Evolutionary conservation across 2,113 vertebrate genomes (phyloP), one percentile per base, ranked within the genome.

Genomic region (Zapus hudsonius): DNA sequence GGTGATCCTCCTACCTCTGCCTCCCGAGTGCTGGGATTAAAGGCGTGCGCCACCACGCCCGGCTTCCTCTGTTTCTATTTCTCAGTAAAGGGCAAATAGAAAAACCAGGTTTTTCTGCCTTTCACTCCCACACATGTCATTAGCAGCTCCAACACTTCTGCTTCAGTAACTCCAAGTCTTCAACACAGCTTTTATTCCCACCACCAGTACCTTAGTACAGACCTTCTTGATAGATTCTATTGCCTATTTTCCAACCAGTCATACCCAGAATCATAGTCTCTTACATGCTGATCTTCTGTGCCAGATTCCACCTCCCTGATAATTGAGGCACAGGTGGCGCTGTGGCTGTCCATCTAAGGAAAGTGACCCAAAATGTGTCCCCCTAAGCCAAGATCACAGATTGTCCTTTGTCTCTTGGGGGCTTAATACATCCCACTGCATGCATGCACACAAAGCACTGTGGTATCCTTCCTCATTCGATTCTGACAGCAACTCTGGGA

Each of bases 1-100:
- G n/a, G n/a, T n/a, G n/a, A n/a, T n/a, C n/a, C n/a, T n/a, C n/a
- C n/a, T n/a, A n/a, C n/a, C n/a, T n/a, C n/a, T n/a, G n/a, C n/a
- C n/a, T n/a, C n/a, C n/a, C n/a, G n/a, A n/a, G n/a, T n/a, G n/a
- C n/a, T n/a, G n/a, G n/a, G n/a, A n/a, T n/a, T n/a, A n/a, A n/a
- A n/a, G n/a, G n/a, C n/a, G n/a, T n/a, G n/a, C n/a, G n/a, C n/a
- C n/a, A n/a, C n/a, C n/a, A n/a, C n/a, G n/a, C n/a, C n/a, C n/a
- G n/a, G n/a, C n/a, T n/a, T n/a, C n/a, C n/a, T n/a, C 44, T 59
- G 6, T 73, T 84, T 59, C 20, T 66, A 3, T 33, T 61, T 88
- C 82, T 76, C 75, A 42, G 73, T 84, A 84, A 93, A 90, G 61
- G 78, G 31, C 47, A 90, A 47, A 61, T 44, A 74, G 9, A 70